Base-by-base conservation (phyloP, 2,888 invertebrate species). In the Tetranychus piercei region DNA sequence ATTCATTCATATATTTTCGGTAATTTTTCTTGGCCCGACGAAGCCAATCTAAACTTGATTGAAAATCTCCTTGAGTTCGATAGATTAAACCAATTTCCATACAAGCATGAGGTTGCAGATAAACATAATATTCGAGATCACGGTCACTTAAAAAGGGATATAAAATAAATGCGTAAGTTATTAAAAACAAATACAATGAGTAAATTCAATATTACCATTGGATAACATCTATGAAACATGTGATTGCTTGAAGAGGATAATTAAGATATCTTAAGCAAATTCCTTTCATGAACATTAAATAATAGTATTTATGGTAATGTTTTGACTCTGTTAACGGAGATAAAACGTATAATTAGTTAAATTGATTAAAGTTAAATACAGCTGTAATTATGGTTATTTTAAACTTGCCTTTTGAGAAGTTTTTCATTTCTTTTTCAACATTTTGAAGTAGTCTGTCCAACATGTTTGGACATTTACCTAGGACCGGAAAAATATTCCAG, bases 401-500 rank as follows among this genome's bases (percentile, higher is more conserved):
- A 15, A 1, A 15, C 55, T 55, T 6, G 2, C 55, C 55, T 55
- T 55, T 55, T 2, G 55, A 55, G 55, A 2, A 15, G 15, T 15
- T 15, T 55, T 55, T 55, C 9, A 69, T 20, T 23, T 69, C 34
- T 11, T 11, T 23, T 20, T 69, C 69, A 69, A 69, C 34, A 6
- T 22, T 80, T 78, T n/a, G 78, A 77, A 23, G 81, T 75, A 71
- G 83, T 80, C 18, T 80, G 80, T 74, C 82, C 81, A 71, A 83
- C 76, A 83, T 83, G 44, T 86, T 84, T 75, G 86, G 86, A 78
- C 90, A 87, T 80, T 88, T 89, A n/a, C 88, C 88, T 76, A 94
- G 84, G 4, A 92, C 87, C 79, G 88, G 69, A 82, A 95, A 92
- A 79, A 92, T 87, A 84, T 94, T 95, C 94, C 94, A 95, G 7